Base-by-base conservation (phyloP, 1,140 invertebrate species). In the Papilio helenus region DNA sequence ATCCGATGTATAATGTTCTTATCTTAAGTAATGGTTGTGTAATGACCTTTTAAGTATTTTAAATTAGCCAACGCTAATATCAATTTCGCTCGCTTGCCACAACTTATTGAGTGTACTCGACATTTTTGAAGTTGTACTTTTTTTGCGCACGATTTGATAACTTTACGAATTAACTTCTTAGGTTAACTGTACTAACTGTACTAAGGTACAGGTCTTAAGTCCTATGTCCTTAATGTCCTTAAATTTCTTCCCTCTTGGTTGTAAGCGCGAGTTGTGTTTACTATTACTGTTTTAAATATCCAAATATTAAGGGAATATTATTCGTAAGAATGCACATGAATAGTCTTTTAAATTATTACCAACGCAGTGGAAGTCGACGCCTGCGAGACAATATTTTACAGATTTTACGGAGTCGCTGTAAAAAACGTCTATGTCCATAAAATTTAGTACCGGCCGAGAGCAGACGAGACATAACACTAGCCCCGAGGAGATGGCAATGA, bases 1-100 rank as follows among this genome's bases (percentile, higher is more conserved):
- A 87, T 79, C 82, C 74, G 81, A 81, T 79, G 82, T 81, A 87
- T 89, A 89, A 90, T 91, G 82, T 92, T 86, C 88, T 88, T 87
- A 89, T 86, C 83, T 90, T 88, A 79, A 86, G 89, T 87, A 89
- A 88, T 85, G 68, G 84, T 92, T 92, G 86, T 87, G 87, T 85
- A 90, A 91, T 87, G 81, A 81, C 79, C 84, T 86, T 83, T 87
- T 85, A 86, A 89, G 84, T 87, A 85, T 86, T 89, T 86, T 84
- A 86, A 89, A 89, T 91, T 89, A 85, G 85, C 86, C 81, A 89
- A 89, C 80, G 78, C 79, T 85, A 79, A 81, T 85, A 79, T 82
- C 55, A 76, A 81, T 81, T 80, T 82, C 79, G 72, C 23, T 26
- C 23, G 29, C 49, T 76, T 76, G 74, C 29, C 29, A 51, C 23